Evolutionary conservation across 2,888 invertebrate genomes (phyloP).

Genomic region (Sarcophaga carnaria): DNA sequence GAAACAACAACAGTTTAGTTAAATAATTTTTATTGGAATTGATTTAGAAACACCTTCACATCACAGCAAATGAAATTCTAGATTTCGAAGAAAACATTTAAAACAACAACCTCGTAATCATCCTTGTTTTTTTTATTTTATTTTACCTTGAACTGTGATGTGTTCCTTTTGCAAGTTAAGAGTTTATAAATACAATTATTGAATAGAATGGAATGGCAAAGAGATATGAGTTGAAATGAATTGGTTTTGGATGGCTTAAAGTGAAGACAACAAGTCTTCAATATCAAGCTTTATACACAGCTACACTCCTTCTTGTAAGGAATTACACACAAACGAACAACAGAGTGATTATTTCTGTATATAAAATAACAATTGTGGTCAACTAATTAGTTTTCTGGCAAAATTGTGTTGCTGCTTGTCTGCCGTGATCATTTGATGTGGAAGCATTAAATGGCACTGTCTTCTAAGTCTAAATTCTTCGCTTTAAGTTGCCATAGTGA

Average conservation of each 20-base stretch:
- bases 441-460: no score
- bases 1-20: conserved; percentile 24
- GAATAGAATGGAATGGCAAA: background rate
- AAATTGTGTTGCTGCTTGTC: no score
- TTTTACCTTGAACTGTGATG: background rate
- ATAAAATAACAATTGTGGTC: background rate
- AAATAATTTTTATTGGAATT: conserved; percentile 45
- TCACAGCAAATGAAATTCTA: conserved; percentile 25
- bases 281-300: conserved; percentile 20
- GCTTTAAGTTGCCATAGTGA: no score
- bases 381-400: background rate
- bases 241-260: conserved; percentile 19
- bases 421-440: no score
- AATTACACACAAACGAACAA: background rate
- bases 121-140: background rate
- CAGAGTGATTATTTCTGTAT: background rate
- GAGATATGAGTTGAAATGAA: background rate
- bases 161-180: background rate
- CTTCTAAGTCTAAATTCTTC: no score
- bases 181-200: background rate
- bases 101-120: conserved; percentile 43
- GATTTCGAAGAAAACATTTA: conserved; percentile 35
- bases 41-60: conserved; percentile 24
- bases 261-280: conserved; percentile 36
- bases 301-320: background rate